Evolutionary conservation across 2,797 vertebrate species (phyloP).

Genomic region (Tachyglossus aculeatus): DNA sequence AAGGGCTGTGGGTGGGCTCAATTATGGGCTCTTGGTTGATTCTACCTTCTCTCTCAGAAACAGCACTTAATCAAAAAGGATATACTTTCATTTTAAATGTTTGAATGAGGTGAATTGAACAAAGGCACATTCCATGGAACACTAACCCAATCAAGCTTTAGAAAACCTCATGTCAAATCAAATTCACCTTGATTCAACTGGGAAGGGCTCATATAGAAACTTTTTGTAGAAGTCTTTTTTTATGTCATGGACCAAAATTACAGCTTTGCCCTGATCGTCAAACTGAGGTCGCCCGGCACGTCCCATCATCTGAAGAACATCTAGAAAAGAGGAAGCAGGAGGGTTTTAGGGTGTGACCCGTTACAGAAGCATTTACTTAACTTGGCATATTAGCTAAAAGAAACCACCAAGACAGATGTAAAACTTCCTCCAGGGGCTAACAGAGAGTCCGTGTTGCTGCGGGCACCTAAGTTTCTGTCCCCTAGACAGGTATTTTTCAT

Average conservation of each 20-base stretch:
- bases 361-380: neutral
- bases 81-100: slow-evolving; percentile 8
- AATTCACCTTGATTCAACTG: slow-evolving; percentile 94
- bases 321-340: slow-evolving; percentile 70
- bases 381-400: neutral
- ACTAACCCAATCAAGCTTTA: neutral
- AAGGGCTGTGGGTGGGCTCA: too few species aligned
- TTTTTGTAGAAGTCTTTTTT: slow-evolving; percentile 99
- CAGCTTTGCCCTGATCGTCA: slow-evolving; percentile 97
- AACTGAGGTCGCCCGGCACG: slow-evolving; percentile 96
- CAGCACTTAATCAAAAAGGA: too few species aligned
- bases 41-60: too few species aligned
- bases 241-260: slow-evolving; percentile 97
- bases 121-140: neutral
- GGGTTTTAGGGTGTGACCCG: neutral
- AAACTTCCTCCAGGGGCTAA: neutral
- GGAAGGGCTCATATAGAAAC: slow-evolving; percentile 98
- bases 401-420: neutral
- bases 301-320: slow-evolving; percentile 99
- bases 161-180: slow-evolving; percentile 12
- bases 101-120: slow-evolving; percentile 5
- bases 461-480: neutral
- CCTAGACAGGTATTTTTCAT: neutral
- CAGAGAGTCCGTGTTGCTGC: neutral
- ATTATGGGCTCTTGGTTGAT: too few species aligned